Evolutionary conservation across 2,888 invertebrate genomes (phyloP), one percentile per base, ranked within the genome.

Genomic region (Phasia obesa): DNA sequence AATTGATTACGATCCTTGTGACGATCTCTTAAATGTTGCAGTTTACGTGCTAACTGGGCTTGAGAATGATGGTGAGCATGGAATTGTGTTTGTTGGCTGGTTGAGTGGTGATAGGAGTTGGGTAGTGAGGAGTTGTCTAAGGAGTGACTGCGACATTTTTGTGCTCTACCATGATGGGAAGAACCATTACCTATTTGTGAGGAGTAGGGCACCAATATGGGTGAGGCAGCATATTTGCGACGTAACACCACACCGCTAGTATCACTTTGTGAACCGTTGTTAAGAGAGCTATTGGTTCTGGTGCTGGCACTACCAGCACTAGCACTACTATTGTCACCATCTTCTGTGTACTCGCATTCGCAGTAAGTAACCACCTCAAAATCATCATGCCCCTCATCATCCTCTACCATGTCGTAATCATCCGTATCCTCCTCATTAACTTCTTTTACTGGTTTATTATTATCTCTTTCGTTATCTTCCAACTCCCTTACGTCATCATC

Each of bases 91-190:
- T 78, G 84, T 21, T 85, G 88, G 31, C 64, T 81, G 31, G 51
- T 42, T 13, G 85, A 86, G 11, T 87, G 86, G 17, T 51, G 86
- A 19, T 85, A 85, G 42, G 85, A 69, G 19, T 83, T 84, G 31
- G 86, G 82, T 47, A 87, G 71, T 27, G 86, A 87, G n/a, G 86
- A 85, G 11, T 89, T 88, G 73, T 90, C 91, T 84, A 91, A 85
- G 15, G 91, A 91, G 83, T 90, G 88, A 70, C 91, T 91, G 70
- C 91, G 89, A 75, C 88, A 87, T 77, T 88, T 90, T 38, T 86
- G 87, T 79, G 87, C 76, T 69, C 88, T 87, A 17, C 85, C 77
- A 51, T 85, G 27, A 27, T 57, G 60, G 4, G 73, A 2, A 7
- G 69, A 77, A 25, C 69, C 62, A 6, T 77, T 51, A 6, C 23